A percentile compares a stretch with the other conserved stretches of the same genome.
Conservation (phyloP, 2,888 invertebrate species). For the Reticulitermes lucifugus region DNA sequence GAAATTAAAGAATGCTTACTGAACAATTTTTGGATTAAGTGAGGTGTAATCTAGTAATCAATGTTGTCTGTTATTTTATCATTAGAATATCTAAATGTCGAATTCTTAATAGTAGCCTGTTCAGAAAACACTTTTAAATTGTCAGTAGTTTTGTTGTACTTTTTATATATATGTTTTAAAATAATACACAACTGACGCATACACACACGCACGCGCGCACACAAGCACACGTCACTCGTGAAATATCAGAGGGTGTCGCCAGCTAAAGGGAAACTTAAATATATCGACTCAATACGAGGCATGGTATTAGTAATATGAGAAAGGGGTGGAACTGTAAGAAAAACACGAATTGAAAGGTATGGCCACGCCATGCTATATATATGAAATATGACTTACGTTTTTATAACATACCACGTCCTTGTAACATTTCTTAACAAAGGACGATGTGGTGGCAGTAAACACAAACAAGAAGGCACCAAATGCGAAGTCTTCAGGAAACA, state of each 20-base stretch:
- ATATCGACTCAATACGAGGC: neutral
- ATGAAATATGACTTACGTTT: slow-evolving; percentile 12
- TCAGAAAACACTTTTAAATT: too few relatives aligned
- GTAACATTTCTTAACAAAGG: neutral
- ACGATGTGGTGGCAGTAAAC: neutral
- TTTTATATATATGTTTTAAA: too few relatives aligned
- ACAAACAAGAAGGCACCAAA: neutral
- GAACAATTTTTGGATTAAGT: too few relatives aligned
- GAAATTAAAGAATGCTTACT: too few relatives aligned
- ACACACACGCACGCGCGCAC: neutral
- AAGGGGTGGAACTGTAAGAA: neutral
- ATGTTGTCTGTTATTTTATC: too few relatives aligned
- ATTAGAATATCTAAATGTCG: too few relatives aligned
- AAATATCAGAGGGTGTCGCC: neutral
- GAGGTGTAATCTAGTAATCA: too few relatives aligned
- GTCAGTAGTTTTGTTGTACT: too few relatives aligned
- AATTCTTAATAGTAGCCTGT: too few relatives aligned
- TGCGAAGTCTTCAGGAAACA: neutral
- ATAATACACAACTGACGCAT: too few relatives aligned
- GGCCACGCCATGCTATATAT: slow-evolving; percentile 22
- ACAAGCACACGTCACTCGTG: neutral
- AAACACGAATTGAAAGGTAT: neutral
- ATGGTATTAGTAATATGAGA: neutral
- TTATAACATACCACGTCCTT: neutral
- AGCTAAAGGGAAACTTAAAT: neutral